Base-by-base conservation (phyloP, 2,797 vertebrate species). In the Schizopygopsis malacanthus region DNA sequence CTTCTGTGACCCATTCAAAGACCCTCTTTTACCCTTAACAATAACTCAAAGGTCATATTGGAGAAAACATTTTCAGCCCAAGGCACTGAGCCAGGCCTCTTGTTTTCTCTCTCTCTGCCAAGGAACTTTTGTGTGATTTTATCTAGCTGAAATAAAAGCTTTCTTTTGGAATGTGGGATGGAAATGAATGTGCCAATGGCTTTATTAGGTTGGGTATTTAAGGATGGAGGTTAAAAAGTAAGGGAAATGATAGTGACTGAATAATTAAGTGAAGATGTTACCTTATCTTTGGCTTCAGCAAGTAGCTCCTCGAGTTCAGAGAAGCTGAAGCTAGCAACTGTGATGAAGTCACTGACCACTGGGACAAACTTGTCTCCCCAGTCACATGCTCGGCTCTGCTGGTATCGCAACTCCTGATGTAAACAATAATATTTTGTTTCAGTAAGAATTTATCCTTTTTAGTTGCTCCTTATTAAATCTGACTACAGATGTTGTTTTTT, bases 291-390 rank as follows among this genome's bases (percentile, higher is more conserved):
- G 91, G 98, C 97, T 88, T 99, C 98, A 0, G 91, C 95, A 86
- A 99, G 95, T 90, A 97, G 97, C 82, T 99, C 98, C 88, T 99
- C 98, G 85, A 99, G 94, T 91, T 99, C 98, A 0, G 98, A 98
- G 95, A 99, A 99, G 92, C 98, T 98, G 93, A 99, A 99, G 90
- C 98, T 98, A 67, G 98, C 98, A 86, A 99, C 97, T 0, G 98
- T 99, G 94, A 99, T 98, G 94, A 99, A 99, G 95, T 99, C 97
- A 0, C 97, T 95, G 93, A 99, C 98, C 91, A 99, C 96, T 0
- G 97, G 96, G 87, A 98, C 96, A 47, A 99, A 99, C 89, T 96
- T 98, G 90, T 99, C 98, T 9, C 94, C 97, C 0, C 94, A 91
- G 81, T 98, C 97, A 87, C 94, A 92, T 28, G 92, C 86, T 81